A percentile compares a stretch with the other conserved stretches of the same genome.
These are phyloP conservation scores for Euglossa dilemma DNA, from an alignment of 1,140 invertebrate species.

Conservation along the genomic window DNA sequence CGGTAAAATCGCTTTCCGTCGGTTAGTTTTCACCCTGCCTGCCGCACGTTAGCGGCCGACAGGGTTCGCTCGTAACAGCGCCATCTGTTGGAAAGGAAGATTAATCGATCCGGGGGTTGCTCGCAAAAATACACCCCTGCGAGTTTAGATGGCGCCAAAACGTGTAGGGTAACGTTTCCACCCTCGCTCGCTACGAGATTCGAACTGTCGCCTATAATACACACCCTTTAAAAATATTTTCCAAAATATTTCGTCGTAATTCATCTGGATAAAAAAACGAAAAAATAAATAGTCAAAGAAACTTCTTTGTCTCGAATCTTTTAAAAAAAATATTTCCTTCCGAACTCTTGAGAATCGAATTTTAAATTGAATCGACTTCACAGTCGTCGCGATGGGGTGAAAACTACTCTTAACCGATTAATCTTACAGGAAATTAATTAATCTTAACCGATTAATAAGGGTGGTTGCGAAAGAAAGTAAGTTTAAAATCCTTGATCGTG, in stretches of 20 bases:
- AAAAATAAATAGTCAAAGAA: too few species aligned
- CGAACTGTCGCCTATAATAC: too few species aligned
- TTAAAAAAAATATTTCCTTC: too few species aligned
- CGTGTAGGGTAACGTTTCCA: neutral
- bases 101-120: slow-evolving; percentile 58
- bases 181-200: too few species aligned
- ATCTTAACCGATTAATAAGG: neutral
- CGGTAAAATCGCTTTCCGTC: slow-evolving; percentile 63
- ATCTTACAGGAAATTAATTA: too few species aligned
- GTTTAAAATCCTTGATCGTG: slow-evolving; percentile 26
- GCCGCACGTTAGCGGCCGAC: slow-evolving; percentile 5
- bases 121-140: slow-evolving; percentile 51
- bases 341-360: too few species aligned
- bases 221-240: too few species aligned
- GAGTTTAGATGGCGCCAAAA: slow-evolving; percentile 60
- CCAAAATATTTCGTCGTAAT: neutral
- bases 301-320: too few species aligned
- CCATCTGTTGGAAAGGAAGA: slow-evolving; percentile 58
- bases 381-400: too few species aligned
- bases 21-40: slow-evolving; percentile 48
- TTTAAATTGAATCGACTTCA: too few species aligned
- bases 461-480: too few species aligned
- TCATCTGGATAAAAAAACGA: too few species aligned
- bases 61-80: slow-evolving; percentile 49
- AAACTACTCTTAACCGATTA: neutral